phyloP scores from a whole-genome alignment of 2,888 invertebrate species.

The Melipona bicolor region DNA sequence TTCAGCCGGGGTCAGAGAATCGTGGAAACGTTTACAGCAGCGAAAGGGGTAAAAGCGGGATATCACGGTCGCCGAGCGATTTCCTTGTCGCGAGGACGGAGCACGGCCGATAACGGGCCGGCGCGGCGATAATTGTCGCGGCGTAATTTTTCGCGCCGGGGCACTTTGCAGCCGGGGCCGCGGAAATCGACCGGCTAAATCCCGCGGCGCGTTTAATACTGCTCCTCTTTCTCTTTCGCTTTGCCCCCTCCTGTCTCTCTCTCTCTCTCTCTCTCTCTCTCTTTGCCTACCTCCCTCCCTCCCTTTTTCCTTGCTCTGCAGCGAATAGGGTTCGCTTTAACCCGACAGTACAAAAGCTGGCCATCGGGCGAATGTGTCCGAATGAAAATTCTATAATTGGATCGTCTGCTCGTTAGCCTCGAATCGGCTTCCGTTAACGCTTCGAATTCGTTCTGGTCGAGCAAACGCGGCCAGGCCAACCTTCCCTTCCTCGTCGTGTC shows the following conservation, averaged over 20 bases:
- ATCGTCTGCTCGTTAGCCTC: conserved; percentile 76
- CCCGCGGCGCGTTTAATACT: conserved; percentile 52
- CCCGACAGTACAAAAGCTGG: conserved; percentile 60
- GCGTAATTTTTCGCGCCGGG: conserved; percentile 64
- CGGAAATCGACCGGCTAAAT: conserved; percentile 60
- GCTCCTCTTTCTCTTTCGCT: not conserved
- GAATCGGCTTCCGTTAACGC: conserved; percentile 80
- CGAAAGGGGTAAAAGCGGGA: conserved; percentile 16
- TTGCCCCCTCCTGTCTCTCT: not conserved
- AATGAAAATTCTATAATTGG: conserved; percentile 82
- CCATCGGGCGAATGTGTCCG: conserved; percentile 71
- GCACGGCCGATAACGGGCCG: conserved; percentile 23
- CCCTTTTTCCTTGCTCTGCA: not conserved
- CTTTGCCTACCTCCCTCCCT: not conserved
- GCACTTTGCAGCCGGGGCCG: conserved; percentile 37
- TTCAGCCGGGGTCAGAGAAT: not conserved
- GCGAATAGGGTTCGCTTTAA: conserved; percentile 60
- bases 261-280: not conserved
- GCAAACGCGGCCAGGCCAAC: conserved; percentile 51
- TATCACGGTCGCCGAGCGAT: conserved; percentile 18
- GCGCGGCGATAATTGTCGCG: conserved; percentile 56
- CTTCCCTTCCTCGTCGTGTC: conserved; percentile 14
- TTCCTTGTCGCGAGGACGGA: conserved; percentile 14
- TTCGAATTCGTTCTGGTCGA: conserved; percentile 54
- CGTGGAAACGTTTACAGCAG: not conserved